Evolutionary conservation across 2,888 invertebrate genomes (phyloP).

Genomic region (Byasa hedistus): DNA sequence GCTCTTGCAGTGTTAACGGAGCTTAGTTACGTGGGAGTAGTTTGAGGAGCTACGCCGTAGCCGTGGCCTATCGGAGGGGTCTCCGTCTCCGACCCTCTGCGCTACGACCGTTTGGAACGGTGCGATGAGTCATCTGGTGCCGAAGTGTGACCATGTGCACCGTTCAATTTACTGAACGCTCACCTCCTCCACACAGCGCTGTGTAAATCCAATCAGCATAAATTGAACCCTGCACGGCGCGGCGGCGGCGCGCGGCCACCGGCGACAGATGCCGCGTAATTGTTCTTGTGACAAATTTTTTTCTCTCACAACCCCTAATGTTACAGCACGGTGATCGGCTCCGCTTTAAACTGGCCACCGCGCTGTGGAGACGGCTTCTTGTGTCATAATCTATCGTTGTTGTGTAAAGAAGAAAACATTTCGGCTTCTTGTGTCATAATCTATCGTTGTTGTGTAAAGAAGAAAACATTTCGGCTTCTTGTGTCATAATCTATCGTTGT

Average conservation of each 20-base stretch:
- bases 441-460: no score
- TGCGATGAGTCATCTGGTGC: constrained; percentile 34
- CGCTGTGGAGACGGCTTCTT: constrained; percentile 45
- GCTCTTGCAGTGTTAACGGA: no score
- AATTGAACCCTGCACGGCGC: constrained; percentile 47
- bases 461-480: no score
- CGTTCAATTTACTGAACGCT: constrained; percentile 43
- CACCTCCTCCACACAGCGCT: constrained; percentile 43
- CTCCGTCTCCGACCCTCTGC: no score
- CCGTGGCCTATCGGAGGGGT: no score
- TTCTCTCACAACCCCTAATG: constrained; percentile 60
- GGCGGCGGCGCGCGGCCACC: constrained; percentile 35
- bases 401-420: no score
- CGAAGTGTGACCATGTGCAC: constrained; percentile 44
- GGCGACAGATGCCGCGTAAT: constrained; percentile 77
- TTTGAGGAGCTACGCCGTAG: no score
- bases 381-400: no score
- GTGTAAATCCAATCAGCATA: constrained; percentile 76
- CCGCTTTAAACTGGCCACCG: constrained; percentile 60
- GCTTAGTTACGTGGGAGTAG: no score
- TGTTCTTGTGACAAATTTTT: constrained; percentile 75
- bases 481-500: no score
- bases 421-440: no score
- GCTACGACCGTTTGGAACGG: no score
- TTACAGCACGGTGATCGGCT: constrained; percentile 66